Percentiles rank a stretch among this genome's conserved stretches.
Conservation (phyloP, 2,113 vertebrate species). For the Phaetusa simplex region DNA sequence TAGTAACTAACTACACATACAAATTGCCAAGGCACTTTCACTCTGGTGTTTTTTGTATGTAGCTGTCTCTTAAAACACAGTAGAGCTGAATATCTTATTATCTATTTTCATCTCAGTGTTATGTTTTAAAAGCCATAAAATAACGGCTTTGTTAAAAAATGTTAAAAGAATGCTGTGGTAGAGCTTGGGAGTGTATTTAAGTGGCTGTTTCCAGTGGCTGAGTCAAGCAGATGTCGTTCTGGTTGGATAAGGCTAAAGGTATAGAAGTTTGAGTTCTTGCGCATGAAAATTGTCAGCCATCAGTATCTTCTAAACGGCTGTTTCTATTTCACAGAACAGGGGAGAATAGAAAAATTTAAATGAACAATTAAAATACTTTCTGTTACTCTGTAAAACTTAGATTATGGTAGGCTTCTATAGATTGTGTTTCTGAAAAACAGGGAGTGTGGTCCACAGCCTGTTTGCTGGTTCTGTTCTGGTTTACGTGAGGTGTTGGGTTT, state of each 20-base stretch:
- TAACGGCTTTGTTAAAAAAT: not conserved
- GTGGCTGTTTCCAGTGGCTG: not conserved
- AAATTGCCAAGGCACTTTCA: not conserved
- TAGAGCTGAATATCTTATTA: not conserved
- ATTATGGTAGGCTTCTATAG: not conserved
- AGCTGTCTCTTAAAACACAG: not conserved
- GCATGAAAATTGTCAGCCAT: not conserved
- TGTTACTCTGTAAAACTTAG: not conserved
- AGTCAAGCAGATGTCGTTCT: not conserved
- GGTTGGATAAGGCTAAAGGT: not conserved
- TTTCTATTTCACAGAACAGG: not conserved
- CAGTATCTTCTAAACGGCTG: not conserved
- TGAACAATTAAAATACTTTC: not conserved
- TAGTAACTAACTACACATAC: not conserved
- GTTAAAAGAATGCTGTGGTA: not conserved
- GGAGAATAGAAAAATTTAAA: not conserved
- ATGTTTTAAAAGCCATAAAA: not conserved
- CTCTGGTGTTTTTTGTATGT: not conserved
- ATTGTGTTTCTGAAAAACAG: not conserved
- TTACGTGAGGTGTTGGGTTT: not conserved
- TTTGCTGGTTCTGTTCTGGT: not conserved
- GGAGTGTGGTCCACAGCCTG: not conserved
- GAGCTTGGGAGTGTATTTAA: not conserved
- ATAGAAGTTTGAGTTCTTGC: not conserved
- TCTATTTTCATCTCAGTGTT: not conserved